Base-by-base conservation (phyloP, 1,140 invertebrate species). In the Pseudomyrmex dendroicus region DNA sequence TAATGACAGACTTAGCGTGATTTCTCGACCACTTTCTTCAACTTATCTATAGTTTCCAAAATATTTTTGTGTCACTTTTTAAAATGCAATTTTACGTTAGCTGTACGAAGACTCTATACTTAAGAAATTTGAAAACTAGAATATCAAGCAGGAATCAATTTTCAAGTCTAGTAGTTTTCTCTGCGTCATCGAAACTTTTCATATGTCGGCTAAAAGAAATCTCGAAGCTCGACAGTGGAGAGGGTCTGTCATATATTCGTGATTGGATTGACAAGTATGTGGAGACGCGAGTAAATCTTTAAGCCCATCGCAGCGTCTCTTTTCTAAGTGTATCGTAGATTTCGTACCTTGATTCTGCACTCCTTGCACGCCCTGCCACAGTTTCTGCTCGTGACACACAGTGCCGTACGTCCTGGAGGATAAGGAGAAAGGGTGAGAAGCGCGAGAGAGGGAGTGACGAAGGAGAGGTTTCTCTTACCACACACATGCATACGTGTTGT, bases 311-410 rank as follows among this genome's bases (percentile, higher is more conserved):
- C 25, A 22, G 17, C 25, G 22, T 52, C 63, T 67, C 35, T 35
- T 5, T 35, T 35, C 22, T 61, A 82, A 84, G 62, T 74, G 63
- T 59, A 74, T 68, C 57, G 52, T 84, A 66, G 86, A 82, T 87
- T 70, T 74, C 57, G 46, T 76, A 70, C 20, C 61, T 82, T 73
- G 86, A 84, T 84, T 82, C 64, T 35, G 59, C 74, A 77, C 86
- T 83, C 73, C 46, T 89, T 46, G 87, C 77, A 88, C 83, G 77
- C 61, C 22, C 73, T 77, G 86, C 83, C 84, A 88, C 86, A 73
- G 73, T 88, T 88, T 88, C 85, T 72, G 85, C 25, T 61, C 68
- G 82, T 80, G 86, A 87, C 86, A 87, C 85, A 87, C 73, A 62
- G 85, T 73, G 66, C 66, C 80, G 86, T 87, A 87, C 86, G 85